phyloP scores from a whole-genome alignment of 2,888 invertebrate species.

The Meandrusa payeni region DNA sequence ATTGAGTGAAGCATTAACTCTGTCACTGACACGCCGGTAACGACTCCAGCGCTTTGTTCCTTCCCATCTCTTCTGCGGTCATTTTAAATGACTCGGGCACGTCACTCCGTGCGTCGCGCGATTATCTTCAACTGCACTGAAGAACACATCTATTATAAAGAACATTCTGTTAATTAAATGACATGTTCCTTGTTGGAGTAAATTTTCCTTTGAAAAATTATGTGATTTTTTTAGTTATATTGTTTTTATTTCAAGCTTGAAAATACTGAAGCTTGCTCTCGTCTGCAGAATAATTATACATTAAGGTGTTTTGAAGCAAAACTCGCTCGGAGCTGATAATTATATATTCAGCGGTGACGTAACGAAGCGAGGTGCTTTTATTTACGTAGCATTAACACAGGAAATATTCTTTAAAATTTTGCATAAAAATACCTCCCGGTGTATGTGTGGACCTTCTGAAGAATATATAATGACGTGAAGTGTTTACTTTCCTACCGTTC shows the following conservation, averaged over 20 bases:
- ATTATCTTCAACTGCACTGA: too few species aligned
- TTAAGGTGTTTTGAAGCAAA: constrained; percentile 4
- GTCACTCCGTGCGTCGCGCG: too few species aligned
- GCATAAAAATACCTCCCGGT: too few species aligned
- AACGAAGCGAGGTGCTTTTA: constrained; percentile 12
- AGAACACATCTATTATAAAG: too few species aligned
- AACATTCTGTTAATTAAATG: too few species aligned
- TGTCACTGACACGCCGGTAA: constrained; percentile 4
- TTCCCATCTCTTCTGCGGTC: background rate
- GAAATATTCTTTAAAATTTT: constrained; percentile 2
- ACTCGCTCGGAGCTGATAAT: constrained; percentile 2
- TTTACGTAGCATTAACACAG: constrained; percentile 5
- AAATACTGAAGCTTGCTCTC: background rate
- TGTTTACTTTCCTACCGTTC: too few species aligned
- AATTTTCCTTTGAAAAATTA: too few species aligned
- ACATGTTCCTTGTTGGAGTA: too few species aligned
- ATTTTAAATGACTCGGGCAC: background rate
- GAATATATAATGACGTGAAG: too few species aligned
- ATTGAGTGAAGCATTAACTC: background rate
- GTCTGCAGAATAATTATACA: constrained; percentile 8
- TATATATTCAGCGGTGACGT: constrained; percentile 5
- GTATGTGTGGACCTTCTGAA: too few species aligned
- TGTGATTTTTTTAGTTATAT: too few species aligned
- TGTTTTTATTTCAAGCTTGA: background rate
- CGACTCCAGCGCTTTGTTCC: background rate